These are phyloP conservation scores for Drepanosiphum platanoidis DNA, from an alignment of 2,888 invertebrate genomes.

Conservation along the genomic window DNA sequence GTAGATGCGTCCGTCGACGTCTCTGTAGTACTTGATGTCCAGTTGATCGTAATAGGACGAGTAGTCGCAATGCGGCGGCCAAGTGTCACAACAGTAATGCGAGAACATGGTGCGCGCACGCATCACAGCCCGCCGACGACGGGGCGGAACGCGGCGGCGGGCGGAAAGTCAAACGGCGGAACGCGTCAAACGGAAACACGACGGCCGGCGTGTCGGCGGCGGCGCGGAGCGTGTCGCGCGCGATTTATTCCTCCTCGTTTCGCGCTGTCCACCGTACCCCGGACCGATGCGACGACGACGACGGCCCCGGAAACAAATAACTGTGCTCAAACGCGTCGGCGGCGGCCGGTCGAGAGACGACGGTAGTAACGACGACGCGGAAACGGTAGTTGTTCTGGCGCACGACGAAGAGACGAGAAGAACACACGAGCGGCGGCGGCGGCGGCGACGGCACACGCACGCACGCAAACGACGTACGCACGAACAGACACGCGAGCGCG, in stretches of 20 bases:
- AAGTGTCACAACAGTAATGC: slow-evolving; percentile 56
- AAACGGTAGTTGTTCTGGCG: too few species aligned
- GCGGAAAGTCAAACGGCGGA: too few species aligned
- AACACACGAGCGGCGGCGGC: slow-evolving; percentile 1
- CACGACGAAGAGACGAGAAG: too few species aligned
- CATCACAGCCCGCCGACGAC: slow-evolving; percentile 27
- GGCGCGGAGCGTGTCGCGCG: too few species aligned
- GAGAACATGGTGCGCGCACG: slow-evolving; percentile 49
- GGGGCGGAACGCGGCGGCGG: slow-evolving; percentile 6
- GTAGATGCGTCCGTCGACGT: slow-evolving; percentile 35
- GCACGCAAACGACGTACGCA: background rate
- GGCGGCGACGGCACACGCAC: background rate
- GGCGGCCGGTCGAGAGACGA: too few species aligned
- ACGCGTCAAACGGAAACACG: background rate
- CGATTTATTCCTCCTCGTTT: too few species aligned
- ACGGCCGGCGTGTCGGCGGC: background rate
- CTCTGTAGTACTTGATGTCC: slow-evolving; percentile 42
- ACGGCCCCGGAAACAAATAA: too few species aligned
- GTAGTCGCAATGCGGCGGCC: slow-evolving; percentile 53
- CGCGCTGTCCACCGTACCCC: too few species aligned
- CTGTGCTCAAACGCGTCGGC: too few species aligned
- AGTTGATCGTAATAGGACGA: slow-evolving; percentile 49
- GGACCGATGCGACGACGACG: too few species aligned
- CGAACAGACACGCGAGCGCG: background rate
- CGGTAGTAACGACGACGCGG: too few species aligned